phyloP scores from a whole-genome alignment of 2,888 invertebrate genomes.

The Nesidiocoris tenuis region DNA sequence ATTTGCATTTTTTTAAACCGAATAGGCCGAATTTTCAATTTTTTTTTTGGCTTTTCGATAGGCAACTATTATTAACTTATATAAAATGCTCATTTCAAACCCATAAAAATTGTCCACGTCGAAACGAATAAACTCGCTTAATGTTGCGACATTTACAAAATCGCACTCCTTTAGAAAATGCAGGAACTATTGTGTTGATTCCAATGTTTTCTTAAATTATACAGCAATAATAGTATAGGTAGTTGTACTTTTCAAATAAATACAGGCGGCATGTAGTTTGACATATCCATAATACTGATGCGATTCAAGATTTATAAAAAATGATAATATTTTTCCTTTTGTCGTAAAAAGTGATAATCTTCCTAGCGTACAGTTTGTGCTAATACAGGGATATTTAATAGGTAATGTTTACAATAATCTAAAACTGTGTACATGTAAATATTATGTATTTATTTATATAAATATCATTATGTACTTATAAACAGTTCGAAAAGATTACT shows the following conservation, averaged over 20 bases:
- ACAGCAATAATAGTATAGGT: not conserved
- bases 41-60: too few species aligned
- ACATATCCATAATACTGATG: slow-evolving; percentile 5
- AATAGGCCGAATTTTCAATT: not conserved
- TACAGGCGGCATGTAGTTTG: not conserved
- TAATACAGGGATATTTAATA: slow-evolving; percentile 32
- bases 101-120: not conserved
- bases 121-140: not conserved
- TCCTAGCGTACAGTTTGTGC: slow-evolving; percentile 21
- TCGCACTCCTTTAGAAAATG: not conserved
- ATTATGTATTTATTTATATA: slow-evolving; percentile 36
- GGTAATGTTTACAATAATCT: slow-evolving; percentile 16
- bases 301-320: not conserved
- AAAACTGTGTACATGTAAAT: slow-evolving; percentile 42
- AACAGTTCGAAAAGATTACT: slow-evolving; percentile 15
- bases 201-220: not conserved
- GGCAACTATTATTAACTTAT: too few species aligned
- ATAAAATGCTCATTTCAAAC: not conserved
- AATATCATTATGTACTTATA: slow-evolving; percentile 38
- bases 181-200: not conserved
- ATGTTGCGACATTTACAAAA: not conserved
- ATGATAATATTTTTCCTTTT: not conserved
- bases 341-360: not conserved
- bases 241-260: not conserved
- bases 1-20: not conserved